Percentiles rank a stretch among this genome's conserved stretches.
These are phyloP conservation scores for Notodonta dromedarius DNA, from an alignment of 2,888 invertebrate species.

Conservation along the genomic window DNA sequence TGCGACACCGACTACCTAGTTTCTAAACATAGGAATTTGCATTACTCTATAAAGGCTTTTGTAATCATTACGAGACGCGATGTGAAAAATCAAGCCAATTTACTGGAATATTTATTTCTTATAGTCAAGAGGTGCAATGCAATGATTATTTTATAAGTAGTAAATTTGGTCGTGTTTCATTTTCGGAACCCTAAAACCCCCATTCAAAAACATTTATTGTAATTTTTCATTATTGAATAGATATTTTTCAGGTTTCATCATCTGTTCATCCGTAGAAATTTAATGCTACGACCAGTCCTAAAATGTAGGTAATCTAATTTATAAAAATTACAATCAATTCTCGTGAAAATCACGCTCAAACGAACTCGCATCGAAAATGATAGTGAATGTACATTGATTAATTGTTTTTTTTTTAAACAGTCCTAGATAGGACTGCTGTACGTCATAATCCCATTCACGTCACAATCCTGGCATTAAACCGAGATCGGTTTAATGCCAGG, in stretches of 20 bases:
- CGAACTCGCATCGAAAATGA: constrained; percentile 10
- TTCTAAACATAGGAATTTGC: not conserved
- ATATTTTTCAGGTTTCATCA: too few species aligned
- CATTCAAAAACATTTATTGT: too few species aligned
- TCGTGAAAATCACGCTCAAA: constrained; percentile 9
- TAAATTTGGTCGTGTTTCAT: too few species aligned
- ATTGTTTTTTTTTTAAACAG: constrained; percentile 8
- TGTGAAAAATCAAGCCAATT: not conserved
- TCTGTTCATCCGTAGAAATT: too few species aligned
- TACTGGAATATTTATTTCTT: not conserved
- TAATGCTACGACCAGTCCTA: too few species aligned
- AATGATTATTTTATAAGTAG: not conserved
- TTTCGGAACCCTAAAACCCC: too few species aligned
- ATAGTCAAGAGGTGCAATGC: not conserved
- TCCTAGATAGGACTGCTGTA: too few species aligned
- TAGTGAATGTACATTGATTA: not conserved
- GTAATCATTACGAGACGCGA: not conserved
- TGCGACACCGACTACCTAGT: not conserved
- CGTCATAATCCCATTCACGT: too few species aligned
- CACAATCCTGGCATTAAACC: too few species aligned
- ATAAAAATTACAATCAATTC: not conserved
- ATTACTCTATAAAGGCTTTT: not conserved
- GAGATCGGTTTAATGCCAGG: not conserved
- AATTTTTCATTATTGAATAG: too few species aligned
- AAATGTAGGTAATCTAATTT: too few species aligned